Base-by-base conservation (phyloP, 2,113 vertebrate species). In the Electrona antarctica region DNA sequence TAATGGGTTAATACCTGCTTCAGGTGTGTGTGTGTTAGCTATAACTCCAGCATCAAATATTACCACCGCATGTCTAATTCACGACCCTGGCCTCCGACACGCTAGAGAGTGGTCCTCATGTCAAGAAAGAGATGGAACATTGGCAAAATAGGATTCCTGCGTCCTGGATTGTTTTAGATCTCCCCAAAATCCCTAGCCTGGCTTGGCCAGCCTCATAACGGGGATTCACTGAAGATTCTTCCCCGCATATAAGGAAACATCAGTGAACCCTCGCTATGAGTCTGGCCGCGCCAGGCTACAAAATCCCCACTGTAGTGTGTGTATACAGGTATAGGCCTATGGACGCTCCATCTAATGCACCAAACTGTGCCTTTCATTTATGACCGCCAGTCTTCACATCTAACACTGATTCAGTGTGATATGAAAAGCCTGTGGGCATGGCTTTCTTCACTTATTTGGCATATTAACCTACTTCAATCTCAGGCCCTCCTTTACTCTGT, bases 41-140 rank as follows among this genome's bases (percentile, higher is more conserved):
- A 77, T 7, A 21, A 80, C 60, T 74, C 63, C 70, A 55, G 68
- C 59, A 84, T 90, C 8, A 82, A 90, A 85, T 79, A 90, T 90
- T 87, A 71, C 85, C 82, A 83, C 47, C 76, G 78, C 52, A 84
- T 82, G 52, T 84, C 82, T 86, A 86, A 89, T 85, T 86, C 73
- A 79, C 67, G 64, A 85, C 77, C 71, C 67, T 64, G 56, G 72
- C 73, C 73, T 80, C 70, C 83, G 74, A 83, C 73, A 80, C 73
- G 78, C 66, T 45, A 21, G 46, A 67, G 67, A 81, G 69, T 60
- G 69, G 7, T 73, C 54, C 15, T 62, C 7, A 4, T 69, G 70
- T 77, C 63, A 14, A 64, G 48, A 79, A 67, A 77, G 54, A 86
- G 75, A 88, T 75, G 33, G 54, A 83, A 77, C 60, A 69, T 11